Conservation (phyloP, 1,140 invertebrate species). For the Magallana gigas region DNA sequence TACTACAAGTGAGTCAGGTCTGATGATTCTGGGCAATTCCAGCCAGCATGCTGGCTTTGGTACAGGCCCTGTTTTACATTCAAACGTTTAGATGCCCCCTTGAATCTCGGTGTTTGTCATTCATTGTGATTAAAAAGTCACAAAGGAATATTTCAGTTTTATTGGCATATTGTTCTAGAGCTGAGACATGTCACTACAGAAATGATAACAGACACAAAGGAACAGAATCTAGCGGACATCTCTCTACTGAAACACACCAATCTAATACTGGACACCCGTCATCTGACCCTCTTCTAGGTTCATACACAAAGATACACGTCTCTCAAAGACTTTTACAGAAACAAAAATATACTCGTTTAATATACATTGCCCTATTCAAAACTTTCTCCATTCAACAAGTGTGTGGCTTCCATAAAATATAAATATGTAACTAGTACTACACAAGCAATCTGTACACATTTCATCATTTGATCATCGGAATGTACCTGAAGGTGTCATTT, state of each 20-base stretch:
- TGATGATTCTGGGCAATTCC: too few species aligned
- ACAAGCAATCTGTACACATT: neutral
- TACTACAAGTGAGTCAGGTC: too few species aligned
- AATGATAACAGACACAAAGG: neutral
- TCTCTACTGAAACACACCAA: neutral
- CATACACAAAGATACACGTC: slow-evolving; percentile 8
- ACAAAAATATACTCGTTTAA: slow-evolving; percentile 9
- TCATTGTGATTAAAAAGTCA: neutral
- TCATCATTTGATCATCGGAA: neutral
- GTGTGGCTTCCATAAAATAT: neutral
- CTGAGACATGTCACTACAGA: slow-evolving; percentile 26
- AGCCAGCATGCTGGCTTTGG: too few species aligned
- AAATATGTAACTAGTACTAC: neutral
- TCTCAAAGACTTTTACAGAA: neutral
- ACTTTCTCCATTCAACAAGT: slow-evolving; percentile 9
- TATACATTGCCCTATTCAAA: neutral
- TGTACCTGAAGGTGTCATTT: neutral
- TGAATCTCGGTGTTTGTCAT: too few species aligned
- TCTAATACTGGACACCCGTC: neutral
- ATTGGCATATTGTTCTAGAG: slow-evolving; percentile 25
- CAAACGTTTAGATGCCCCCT: too few species aligned
- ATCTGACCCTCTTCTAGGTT: neutral
- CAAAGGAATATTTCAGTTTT: slow-evolving; percentile 31
- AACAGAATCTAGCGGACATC: neutral
- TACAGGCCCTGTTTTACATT: too few species aligned